These are phyloP conservation scores for Carduelis carduelis DNA, from an alignment of 2,797 vertebrate genomes.

Conservation along the genomic window DNA sequence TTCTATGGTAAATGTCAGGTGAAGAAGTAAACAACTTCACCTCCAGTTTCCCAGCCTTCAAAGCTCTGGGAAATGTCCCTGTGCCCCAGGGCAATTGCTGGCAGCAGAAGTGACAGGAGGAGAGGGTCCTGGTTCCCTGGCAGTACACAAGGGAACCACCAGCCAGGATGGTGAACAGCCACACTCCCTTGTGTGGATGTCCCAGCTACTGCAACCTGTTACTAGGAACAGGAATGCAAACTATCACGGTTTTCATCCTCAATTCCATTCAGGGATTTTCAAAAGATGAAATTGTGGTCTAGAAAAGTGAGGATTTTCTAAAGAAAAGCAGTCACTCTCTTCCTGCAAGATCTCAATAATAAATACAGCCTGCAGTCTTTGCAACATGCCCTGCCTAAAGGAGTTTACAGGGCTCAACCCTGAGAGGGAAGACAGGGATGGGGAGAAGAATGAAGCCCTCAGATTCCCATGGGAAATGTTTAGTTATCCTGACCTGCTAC, in stretches of 20 bases:
- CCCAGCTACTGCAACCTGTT: not conserved
- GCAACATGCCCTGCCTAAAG: not conserved
- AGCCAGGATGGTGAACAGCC: no score
- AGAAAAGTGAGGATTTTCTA: not conserved
- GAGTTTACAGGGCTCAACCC: no score
- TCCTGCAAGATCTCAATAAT: not conserved
- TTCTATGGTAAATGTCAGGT: not conserved
- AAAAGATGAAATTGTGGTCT: not conserved
- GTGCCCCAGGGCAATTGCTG: rapidly evolving
- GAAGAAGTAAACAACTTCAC: not conserved
- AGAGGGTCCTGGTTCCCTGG: not conserved
- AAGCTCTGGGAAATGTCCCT: not conserved
- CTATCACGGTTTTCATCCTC: not conserved
- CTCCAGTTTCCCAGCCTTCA: not conserved
- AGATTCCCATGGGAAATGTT: not conserved
- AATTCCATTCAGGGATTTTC: not conserved
- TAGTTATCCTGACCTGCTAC: not conserved
- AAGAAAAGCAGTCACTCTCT: not conserved
- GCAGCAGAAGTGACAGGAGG: not conserved
- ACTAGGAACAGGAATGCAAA: not conserved
- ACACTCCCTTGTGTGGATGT: not conserved
- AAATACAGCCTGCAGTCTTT: not conserved
- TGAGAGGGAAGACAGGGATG: not conserved
- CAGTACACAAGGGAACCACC: rapidly evolving
- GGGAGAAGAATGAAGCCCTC: not conserved